A percentile compares a stretch with the other conserved stretches of the same genome.
Conservation (phyloP, 2,888 invertebrate genomes). For the Sarcophaga carnaria region DNA sequence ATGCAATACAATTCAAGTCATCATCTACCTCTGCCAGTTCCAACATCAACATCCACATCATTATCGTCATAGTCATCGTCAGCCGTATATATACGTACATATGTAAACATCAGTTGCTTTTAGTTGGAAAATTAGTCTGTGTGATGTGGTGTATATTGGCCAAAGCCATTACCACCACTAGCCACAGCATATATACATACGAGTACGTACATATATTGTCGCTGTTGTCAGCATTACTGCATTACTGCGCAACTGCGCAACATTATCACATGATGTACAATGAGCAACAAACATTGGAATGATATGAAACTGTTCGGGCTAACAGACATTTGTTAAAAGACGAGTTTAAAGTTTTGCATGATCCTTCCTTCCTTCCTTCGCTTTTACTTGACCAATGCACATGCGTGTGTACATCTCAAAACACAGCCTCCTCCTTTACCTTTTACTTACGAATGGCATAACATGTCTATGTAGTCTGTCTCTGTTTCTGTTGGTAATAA, state of each 20-base stretch:
- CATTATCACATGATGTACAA: slow-evolving; percentile 65
- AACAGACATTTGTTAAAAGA: slow-evolving; percentile 42
- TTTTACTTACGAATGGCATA: neutral
- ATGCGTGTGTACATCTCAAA: neutral
- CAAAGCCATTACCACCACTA: slow-evolving; percentile 32
- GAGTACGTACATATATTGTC: neutral
- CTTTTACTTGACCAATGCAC: slow-evolving; percentile 37
- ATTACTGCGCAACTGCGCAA: slow-evolving; percentile 48
- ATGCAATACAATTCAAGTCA: slow-evolving; percentile 67
- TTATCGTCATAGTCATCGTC: neutral
- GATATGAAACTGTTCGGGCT: slow-evolving; percentile 46
- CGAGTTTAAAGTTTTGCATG: slow-evolving; percentile 59
- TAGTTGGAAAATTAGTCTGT: neutral
- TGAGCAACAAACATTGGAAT: slow-evolving; percentile 58
- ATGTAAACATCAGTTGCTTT: neutral
- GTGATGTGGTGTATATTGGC: neutral
- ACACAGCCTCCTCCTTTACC: neutral
- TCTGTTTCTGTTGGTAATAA: slow-evolving; percentile 37
- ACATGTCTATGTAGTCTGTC: neutral
- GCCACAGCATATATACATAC: neutral
- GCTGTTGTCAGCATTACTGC: slow-evolving; percentile 52
- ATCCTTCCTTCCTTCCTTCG: neutral
- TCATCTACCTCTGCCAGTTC: slow-evolving; percentile 45
- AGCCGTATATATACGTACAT: neutral
- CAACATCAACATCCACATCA: neutral